These are phyloP conservation scores for Megaceryle maxima DNA, from an alignment of 2,113 vertebrate species.

Conservation along the genomic window DNA sequence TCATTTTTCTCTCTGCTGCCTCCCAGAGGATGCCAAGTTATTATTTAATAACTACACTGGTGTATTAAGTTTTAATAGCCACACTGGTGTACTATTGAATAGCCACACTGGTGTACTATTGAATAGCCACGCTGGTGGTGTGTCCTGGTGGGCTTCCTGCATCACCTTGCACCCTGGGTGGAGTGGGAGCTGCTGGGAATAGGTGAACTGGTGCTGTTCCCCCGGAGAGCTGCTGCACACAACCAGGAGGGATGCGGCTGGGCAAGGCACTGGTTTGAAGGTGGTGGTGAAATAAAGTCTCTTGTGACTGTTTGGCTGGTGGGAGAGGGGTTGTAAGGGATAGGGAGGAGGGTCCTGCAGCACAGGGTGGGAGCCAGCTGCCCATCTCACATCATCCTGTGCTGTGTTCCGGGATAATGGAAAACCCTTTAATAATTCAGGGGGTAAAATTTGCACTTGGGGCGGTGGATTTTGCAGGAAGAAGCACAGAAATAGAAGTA, in stretches of 20 bases:
- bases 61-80: background rate
- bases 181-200: background rate
- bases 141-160: background rate
- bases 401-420: background rate
- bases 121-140: accelerated
- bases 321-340: background rate
- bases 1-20: background rate
- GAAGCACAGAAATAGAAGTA: background rate
- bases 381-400: background rate
- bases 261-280: background rate
- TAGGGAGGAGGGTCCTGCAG: background rate
- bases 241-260: background rate
- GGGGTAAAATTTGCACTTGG: background rate
- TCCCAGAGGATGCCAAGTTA: accelerated
- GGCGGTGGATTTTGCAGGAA: background rate
- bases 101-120: too few relatives aligned
- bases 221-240: accelerated
- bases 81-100: too few relatives aligned
- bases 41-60: background rate
- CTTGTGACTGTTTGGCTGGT: background rate
- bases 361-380: background rate
- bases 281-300: background rate
- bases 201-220: background rate
- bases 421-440: conserved; percentile 53
- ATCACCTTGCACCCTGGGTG: background rate